Evolutionary conservation across 1,140 invertebrate genomes (phyloP).

Genomic region (Zaprionus capensis): DNA sequence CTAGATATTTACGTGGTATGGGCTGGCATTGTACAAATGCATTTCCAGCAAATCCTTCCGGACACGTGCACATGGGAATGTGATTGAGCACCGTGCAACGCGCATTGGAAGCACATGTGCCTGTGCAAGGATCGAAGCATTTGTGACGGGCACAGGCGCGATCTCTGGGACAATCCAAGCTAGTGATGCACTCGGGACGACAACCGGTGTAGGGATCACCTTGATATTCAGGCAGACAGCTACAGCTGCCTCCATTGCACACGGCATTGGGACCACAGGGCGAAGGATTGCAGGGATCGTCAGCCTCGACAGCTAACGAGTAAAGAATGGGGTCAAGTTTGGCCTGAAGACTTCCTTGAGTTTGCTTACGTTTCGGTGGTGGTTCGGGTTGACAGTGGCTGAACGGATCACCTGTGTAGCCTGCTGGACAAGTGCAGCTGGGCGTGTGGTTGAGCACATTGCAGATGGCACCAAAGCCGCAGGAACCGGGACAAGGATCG

Average conservation of each 20-base stretch:
- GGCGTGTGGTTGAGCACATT: slow-evolving; percentile 89
- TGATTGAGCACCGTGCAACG: slow-evolving; percentile 91
- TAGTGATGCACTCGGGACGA: slow-evolving; percentile 92
- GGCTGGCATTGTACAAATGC: slow-evolving; percentile 85
- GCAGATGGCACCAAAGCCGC: slow-evolving; percentile 88
- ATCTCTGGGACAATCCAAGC: slow-evolving; percentile 90
- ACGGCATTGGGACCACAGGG: slow-evolving; percentile 91
- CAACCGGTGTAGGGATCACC: slow-evolving; percentile 93
- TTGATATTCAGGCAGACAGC: slow-evolving; percentile 91
- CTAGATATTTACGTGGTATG: slow-evolving; percentile 86
- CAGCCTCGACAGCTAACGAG: slow-evolving; percentile 79
- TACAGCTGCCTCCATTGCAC: slow-evolving; percentile 90
- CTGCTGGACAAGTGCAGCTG: slow-evolving; percentile 88
- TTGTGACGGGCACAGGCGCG: slow-evolving; percentile 92
- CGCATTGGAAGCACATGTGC: slow-evolving; percentile 91
- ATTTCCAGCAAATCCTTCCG: slow-evolving; percentile 90
- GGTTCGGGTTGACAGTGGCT: slow-evolving; percentile 86
- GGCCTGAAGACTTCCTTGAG: slow-evolving; percentile 84
- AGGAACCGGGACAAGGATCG: slow-evolving; percentile 89
- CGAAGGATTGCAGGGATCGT: slow-evolving; percentile 88
- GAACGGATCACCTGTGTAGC: slow-evolving; percentile 90
- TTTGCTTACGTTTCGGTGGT: slow-evolving; percentile 80
- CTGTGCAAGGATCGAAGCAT: slow-evolving; percentile 91
- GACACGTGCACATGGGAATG: slow-evolving; percentile 90
- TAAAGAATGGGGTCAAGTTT: slow-evolving; percentile 78